phyloP scores from a whole-genome alignment of 2,113 vertebrate genomes.

The Ictalurus furcatus region DNA sequence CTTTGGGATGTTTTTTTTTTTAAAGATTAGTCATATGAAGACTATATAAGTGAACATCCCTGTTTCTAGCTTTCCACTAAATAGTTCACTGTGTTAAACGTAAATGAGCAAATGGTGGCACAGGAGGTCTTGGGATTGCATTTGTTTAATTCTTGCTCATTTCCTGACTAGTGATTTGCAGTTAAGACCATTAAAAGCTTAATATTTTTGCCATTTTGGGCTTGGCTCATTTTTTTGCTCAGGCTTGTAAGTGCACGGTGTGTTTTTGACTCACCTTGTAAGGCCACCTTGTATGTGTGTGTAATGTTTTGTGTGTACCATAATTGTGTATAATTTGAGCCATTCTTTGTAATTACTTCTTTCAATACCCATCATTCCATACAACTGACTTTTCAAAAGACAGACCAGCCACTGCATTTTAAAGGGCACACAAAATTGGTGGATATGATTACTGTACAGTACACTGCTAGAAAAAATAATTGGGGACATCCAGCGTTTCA shows the following conservation, averaged over 20 bases:
- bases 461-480: background rate
- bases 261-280: constrained; percentile 4
- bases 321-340: constrained; percentile 6
- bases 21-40: too few species aligned
- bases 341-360: constrained; percentile 6
- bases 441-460: background rate
- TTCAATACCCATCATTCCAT: background rate
- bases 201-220: too few species aligned
- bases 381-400: constrained; percentile 2
- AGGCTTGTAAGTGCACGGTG: background rate
- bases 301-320: background rate
- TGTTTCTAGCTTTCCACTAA: too few species aligned
- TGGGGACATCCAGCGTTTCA: background rate
- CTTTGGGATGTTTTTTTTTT: too few species aligned
- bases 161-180: too few species aligned
- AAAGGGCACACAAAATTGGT: background rate
- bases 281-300: background rate
- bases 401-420: background rate
- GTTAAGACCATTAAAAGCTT: too few species aligned
- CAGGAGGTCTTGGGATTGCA: too few species aligned
- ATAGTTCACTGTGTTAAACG: too few species aligned
- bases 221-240: too few species aligned
- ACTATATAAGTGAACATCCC: too few species aligned
- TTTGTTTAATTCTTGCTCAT: too few species aligned
- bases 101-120: too few species aligned